phyloP scores from a whole-genome alignment of 2,888 invertebrate species.

The Drosophila robusta region DNA sequence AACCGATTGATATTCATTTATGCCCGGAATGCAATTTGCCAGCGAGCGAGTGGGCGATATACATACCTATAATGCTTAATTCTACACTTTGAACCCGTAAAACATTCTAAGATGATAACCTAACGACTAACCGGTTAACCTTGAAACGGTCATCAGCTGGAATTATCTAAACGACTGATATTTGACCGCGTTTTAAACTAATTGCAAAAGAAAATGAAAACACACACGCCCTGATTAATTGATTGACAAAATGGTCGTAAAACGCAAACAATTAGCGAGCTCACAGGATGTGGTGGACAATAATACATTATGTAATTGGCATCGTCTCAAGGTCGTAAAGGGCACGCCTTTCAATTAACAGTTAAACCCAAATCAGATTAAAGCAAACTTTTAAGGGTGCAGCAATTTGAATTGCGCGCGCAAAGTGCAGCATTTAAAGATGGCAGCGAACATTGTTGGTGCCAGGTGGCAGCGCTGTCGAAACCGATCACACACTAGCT shows the following conservation, averaged over 20 bases:
- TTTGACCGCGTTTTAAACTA: slow-evolving; percentile 39
- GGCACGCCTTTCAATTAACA: slow-evolving; percentile 38
- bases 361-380: slow-evolving; percentile 26
- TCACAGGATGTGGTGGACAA: slow-evolving; percentile 40
- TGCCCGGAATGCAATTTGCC: slow-evolving; percentile 33
- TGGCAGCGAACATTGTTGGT: background rate
- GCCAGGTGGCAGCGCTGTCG: slow-evolving; percentile 4
- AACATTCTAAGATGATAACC: slow-evolving; percentile 19
- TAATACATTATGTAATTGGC: slow-evolving; percentile 27
- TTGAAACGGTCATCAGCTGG: slow-evolving; percentile 20
- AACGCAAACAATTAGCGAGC: slow-evolving; percentile 33
- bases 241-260: slow-evolving; percentile 38
- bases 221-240: slow-evolving; percentile 52
- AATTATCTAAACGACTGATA: slow-evolving; percentile 20
- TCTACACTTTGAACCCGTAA: slow-evolving; percentile 33
- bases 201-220: slow-evolving; percentile 19
- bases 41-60: slow-evolving; percentile 42
- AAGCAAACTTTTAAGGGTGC: slow-evolving; percentile 5
- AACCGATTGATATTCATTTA: slow-evolving; percentile 33
- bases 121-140: slow-evolving; percentile 31
- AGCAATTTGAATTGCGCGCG: slow-evolving; percentile 11
- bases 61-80: background rate
- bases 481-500: background rate
- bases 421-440: background rate
- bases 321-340: slow-evolving; percentile 23